Conservation (phyloP, 2,797 vertebrate species). For the Pogonophryne albipinna region DNA sequence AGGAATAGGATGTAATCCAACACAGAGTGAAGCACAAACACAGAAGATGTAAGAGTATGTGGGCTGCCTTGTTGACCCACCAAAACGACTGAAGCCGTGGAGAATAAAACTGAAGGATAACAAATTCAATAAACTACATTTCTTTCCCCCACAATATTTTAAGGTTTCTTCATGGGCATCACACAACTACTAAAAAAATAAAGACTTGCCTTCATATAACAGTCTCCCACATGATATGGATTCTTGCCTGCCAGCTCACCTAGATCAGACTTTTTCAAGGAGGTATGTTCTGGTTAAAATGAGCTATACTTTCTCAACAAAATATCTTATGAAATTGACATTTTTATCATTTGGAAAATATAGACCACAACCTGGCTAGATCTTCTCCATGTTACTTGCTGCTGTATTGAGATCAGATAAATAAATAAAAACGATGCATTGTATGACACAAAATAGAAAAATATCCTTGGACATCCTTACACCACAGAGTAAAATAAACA, state of each 20-base stretch:
- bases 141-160: conserved; percentile 22
- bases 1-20: conserved; percentile 25
- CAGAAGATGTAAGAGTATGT: not conserved
- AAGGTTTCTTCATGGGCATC: conserved; percentile 16
- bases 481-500: too few species aligned
- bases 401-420: not conserved
- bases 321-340: too few species aligned
- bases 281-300: not conserved
- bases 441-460: too few species aligned
- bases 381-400: not conserved
- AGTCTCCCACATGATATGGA: conserved; percentile 55
- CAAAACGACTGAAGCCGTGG: not conserved
- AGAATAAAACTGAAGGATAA: conserved; percentile 13
- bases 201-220: conserved; percentile 29
- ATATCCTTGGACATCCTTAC: too few species aligned
- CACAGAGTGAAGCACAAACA: not conserved
- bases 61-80: conserved; percentile 18
- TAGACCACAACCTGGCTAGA: not conserved
- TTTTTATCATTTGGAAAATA: too few species aligned
- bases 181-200: conserved; percentile 20
- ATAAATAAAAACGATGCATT: too few species aligned
- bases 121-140: conserved; percentile 9
- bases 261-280: conserved; percentile 15
- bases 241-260: conserved; percentile 30
- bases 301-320: not conserved